Conservation (phyloP, 2,797 vertebrate species). For the Hyperoplus immaculatus region DNA sequence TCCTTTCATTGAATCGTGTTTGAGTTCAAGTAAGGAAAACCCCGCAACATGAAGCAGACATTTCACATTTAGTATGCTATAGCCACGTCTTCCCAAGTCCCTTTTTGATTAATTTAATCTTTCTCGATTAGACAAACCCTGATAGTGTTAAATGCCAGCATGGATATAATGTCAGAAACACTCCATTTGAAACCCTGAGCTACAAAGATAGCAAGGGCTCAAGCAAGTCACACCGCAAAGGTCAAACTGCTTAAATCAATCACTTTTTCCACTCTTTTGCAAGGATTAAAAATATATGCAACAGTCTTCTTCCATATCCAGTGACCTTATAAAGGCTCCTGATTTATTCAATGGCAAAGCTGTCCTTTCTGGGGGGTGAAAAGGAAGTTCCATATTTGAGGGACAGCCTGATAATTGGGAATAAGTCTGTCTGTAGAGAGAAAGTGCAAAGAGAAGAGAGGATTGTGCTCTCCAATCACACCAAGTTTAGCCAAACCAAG, state of each 20-base stretch:
- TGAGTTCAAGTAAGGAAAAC: not conserved
- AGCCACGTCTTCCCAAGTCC: not conserved
- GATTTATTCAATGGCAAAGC: constrained; percentile 29
- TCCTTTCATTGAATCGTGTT: not conserved
- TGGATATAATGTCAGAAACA: not conserved
- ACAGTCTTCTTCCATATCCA: constrained; percentile 7
- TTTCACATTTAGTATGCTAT: not conserved
- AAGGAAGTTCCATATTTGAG: constrained; percentile 54
- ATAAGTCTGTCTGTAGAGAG: constrained; percentile 34
- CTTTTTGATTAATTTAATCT: too few species aligned
- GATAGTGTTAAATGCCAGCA: not conserved
- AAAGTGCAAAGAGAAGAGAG: constrained; percentile 17
- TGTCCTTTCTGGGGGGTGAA: constrained; percentile 35
- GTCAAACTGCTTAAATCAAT: constrained; percentile 17
- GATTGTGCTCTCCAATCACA: constrained; percentile 2
- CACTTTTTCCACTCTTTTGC: not conserved
- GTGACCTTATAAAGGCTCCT: constrained; percentile 8
- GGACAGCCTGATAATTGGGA: constrained; percentile 35
- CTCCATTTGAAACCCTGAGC: not conserved
- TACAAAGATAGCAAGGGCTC: not conserved
- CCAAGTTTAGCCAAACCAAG: not conserved
- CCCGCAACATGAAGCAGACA: not conserved
- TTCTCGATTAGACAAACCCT: not conserved
- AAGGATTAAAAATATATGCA: constrained; percentile 8
- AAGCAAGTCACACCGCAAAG: constrained; percentile 21